phyloP scores from a whole-genome alignment of 37 sponge, comb jelly and placozoan species.

The Haliclona indistincta region DNA sequence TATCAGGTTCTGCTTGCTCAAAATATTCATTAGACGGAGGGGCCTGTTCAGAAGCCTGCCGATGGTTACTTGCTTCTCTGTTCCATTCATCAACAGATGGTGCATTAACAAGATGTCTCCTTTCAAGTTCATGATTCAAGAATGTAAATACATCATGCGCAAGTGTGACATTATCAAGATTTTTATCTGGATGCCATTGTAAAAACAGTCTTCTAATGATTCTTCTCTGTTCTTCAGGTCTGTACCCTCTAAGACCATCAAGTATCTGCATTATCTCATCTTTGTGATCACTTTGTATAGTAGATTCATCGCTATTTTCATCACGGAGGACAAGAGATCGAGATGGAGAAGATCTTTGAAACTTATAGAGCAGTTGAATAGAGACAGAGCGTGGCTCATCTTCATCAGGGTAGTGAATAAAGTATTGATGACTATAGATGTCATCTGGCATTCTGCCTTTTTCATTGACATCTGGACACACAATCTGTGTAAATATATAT shows the following conservation, averaged over 20 bases:
- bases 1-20: not conserved
- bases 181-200: conserved; percentile 61
- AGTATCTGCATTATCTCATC: not conserved
- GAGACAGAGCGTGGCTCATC: not conserved
- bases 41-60: not conserved
- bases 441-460: not conserved
- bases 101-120: conserved; percentile 6
- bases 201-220: conserved; percentile 41
- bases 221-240: not conserved
- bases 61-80: not conserved
- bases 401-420: not conserved
- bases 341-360: not conserved
- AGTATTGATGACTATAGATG: not conserved
- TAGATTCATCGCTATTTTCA: not conserved
- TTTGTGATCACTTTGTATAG: not conserved
- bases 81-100: conserved; percentile 16
- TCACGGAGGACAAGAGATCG: not conserved
- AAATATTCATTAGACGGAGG: too few relatives aligned
- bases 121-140: conserved; percentile 1
- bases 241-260: conserved; percentile 29
- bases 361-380: not conserved
- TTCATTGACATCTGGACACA: not conserved
- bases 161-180: conserved; percentile 31
- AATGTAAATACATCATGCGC: conserved; percentile 53
- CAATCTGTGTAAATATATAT: not conserved